These are phyloP conservation scores for Plecturocebus donacophilus DNA, from an alignment of 2,113 vertebrate genomes.

Conservation along the genomic window DNA sequence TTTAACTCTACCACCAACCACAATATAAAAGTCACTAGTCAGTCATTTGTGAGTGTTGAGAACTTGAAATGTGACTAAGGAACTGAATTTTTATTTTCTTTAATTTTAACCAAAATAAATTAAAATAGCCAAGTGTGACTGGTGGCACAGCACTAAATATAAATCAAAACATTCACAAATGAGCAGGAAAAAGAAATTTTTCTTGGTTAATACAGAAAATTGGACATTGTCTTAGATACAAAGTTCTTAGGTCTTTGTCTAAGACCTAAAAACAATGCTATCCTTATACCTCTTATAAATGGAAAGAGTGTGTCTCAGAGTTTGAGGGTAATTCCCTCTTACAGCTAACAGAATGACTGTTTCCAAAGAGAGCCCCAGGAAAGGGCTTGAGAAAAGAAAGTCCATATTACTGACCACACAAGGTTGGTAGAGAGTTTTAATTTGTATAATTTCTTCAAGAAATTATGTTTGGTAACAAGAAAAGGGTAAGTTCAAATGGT, in stretches of 20 bases:
- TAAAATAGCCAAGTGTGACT: not conserved
- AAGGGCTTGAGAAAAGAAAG: not conserved
- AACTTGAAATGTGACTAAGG: not conserved
- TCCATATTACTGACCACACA: not conserved
- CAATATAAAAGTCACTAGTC: not conserved
- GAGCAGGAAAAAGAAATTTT: conserved; percentile 1
- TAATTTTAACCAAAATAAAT: conserved; percentile 12
- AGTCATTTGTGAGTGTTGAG: not conserved
- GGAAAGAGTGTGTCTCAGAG: not conserved
- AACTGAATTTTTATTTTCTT: conserved; percentile 21
- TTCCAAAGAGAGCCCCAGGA: not conserved
- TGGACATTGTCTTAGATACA: not conserved
- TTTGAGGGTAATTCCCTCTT: not conserved
- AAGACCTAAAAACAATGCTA: not conserved
- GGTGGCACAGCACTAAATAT: not conserved
- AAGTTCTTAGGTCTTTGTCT: not conserved
- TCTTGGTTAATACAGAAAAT: conserved; percentile 11
- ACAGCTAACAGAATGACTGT: not conserved
- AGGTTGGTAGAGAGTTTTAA: not conserved
- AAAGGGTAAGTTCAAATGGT: not conserved
- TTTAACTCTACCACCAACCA: not conserved
- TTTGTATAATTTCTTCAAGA: conserved; percentile 9
- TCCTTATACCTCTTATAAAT: not conserved
- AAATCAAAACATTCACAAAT: conserved; percentile 1
- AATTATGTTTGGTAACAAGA: conserved; percentile 7